Evolutionary conservation across 1,140 invertebrate genomes (phyloP), one percentile per base, ranked within the genome.

Genomic region (Dendrolimus kikuchii): DNA sequence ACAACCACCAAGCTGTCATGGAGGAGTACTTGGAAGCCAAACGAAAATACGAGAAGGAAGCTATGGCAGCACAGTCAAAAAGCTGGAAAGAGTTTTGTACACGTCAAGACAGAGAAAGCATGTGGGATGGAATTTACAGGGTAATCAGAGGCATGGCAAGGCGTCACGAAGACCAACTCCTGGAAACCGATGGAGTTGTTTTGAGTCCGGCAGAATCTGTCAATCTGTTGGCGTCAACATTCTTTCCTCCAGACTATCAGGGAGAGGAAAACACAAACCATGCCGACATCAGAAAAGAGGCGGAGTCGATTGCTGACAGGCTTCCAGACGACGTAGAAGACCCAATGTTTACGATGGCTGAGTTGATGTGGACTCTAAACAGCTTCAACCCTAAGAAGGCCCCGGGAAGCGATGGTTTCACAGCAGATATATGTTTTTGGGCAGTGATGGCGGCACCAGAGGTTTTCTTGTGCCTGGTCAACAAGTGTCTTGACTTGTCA

Each of bases 331-430:
- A 42, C 41, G 4, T 42, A n/a, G 41, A 42, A 2, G 2, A 42
- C n/a, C 41, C 41, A n/a, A 7, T n/a, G 6, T 42, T 42, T 42
- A 42, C 41, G n/a, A 42, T 42, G 41, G 3, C n/a, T 2, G 41
- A 42, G n/a, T n/a, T 42, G 41, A n/a, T 42, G 41, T 7, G 41
- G 41, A n/a, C n/a, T 42, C 6, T 42, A n/a, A 42, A 42, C 1
- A 42, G 41, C 41, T 42, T 42, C 41, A 7, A n/a, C 41, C 41
- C 41, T 7, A 42, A 42, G n/a, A 42, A 42, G n/a, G 41, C 41
- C 41, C 41, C 41, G 1, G 41, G 41, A 42, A 7, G 6, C 6
- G 41, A 42, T 42, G 41, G 41, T n/a, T 42, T 42, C 2, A 42
- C 41, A 7, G 41, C 41, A n/a, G 41, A 42, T 42, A 42, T 42